These are phyloP conservation scores for Sebastes glaucus DNA, from an alignment of 2,797 vertebrate species.

Conservation along the genomic window DNA sequence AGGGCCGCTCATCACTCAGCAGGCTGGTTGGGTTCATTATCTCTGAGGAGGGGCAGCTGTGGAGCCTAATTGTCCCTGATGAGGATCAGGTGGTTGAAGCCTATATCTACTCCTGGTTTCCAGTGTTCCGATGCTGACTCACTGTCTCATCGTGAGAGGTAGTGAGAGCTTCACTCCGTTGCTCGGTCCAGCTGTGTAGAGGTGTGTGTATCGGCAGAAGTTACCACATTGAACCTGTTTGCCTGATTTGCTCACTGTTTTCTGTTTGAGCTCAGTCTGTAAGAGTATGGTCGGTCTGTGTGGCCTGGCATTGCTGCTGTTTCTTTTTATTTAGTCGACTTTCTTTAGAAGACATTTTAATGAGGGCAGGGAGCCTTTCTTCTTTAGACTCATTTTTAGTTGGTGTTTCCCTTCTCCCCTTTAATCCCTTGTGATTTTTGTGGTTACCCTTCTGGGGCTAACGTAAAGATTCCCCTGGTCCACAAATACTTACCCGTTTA, in stretches of 20 bases:
- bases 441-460: background rate
- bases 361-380: background rate
- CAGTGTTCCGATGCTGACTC: background rate
- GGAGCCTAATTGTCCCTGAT: background rate
- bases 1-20: background rate
- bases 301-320: too few relatives aligned
- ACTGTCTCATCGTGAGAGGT: background rate
- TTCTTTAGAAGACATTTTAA: background rate
- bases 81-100: background rate
- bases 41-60: background rate
- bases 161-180: background rate
- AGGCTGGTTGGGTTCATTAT: background rate
- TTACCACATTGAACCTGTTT: background rate
- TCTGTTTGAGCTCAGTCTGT: background rate
- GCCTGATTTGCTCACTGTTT: background rate
- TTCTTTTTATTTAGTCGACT: too few relatives aligned
- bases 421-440: background rate
- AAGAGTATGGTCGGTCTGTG: too few relatives aligned
- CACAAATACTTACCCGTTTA: too few relatives aligned
- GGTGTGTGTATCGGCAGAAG: background rate
- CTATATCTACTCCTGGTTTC: background rate
- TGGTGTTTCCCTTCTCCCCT: background rate
- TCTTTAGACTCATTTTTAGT: background rate
- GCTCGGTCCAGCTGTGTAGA: background rate
- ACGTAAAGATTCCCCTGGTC: background rate